Percentiles rank a stretch among this genome's conserved stretches.
These are phyloP conservation scores for Stegostoma tigrinum DNA, from an alignment of 2,113 vertebrate species.

Conservation along the genomic window DNA sequence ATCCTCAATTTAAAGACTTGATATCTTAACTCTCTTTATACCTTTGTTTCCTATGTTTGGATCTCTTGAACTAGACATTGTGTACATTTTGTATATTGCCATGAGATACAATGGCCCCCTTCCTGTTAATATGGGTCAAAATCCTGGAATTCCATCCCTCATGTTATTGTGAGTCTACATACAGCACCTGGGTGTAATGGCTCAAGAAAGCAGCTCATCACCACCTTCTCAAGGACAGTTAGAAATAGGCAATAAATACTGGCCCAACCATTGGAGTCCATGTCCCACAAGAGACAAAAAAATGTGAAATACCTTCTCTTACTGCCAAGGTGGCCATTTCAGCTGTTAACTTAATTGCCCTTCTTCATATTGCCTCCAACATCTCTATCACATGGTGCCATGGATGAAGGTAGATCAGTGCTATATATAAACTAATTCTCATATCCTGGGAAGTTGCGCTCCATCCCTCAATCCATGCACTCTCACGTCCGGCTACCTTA, in stretches of 20 bases:
- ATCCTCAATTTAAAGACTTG: neutral
- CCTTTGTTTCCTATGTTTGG: neutral
- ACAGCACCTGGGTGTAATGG: no score
- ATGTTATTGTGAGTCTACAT: no score
- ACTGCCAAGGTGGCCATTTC: neutral
- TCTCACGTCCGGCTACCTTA: neutral
- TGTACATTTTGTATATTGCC: neutral
- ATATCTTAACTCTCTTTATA: neutral
- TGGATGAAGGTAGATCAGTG: neutral
- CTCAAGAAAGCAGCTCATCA: no score
- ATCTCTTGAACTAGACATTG: neutral
- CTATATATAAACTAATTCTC: neutral
- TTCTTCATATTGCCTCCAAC: neutral
- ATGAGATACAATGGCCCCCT: no score
- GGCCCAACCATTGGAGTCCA: no score
- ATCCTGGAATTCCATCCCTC: no score
- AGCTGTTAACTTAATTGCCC: neutral
- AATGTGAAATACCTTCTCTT: neutral
- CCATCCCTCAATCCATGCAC: neutral
- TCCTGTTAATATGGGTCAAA: neutral
- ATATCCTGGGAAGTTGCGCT: neutral
- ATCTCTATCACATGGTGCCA: neutral
- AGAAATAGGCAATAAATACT: no score
- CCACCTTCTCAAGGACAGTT: no score
- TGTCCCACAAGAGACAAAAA: no score